Evolutionary conservation across 2,113 vertebrate species (phyloP).

Genomic region (Chiloscyllium plagiosum): DNA sequence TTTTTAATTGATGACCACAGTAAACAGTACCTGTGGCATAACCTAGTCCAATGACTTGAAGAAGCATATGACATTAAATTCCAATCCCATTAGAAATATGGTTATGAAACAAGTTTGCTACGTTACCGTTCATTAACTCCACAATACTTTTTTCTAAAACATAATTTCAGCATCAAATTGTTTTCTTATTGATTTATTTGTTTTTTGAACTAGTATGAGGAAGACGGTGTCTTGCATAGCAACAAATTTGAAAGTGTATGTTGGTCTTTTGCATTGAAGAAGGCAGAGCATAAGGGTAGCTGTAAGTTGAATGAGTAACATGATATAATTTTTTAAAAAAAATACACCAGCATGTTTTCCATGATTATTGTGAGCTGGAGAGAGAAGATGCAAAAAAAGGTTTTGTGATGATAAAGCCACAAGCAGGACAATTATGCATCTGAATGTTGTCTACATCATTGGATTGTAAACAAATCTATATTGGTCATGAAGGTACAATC

Average conservation of each 20-base stretch:
- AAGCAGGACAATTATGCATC: not conserved
- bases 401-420: not conserved
- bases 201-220: not conserved
- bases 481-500: not conserved
- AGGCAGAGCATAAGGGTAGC: not conserved
- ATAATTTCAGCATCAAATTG: constrained; percentile 4
- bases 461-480: not conserved
- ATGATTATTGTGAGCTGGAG: not conserved
- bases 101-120: not conserved
- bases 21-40: not conserved
- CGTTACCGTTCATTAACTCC: not conserved
- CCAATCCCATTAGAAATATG: not conserved
- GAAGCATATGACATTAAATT: not conserved
- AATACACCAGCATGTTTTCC: not conserved
- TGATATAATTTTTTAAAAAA: not conserved
- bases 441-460: not conserved
- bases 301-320: not conserved
- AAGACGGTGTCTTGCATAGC: constrained; percentile 12
- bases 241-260: not conserved
- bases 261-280: not conserved
- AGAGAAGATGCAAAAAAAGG: not conserved
- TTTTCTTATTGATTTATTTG: constrained; percentile 31
- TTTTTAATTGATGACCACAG: not conserved
- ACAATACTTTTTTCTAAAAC: not conserved
- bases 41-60: not conserved